These are phyloP conservation scores for Ernsta delagoae DNA, from an alignment of 2,888 invertebrate genomes.

Conservation along the genomic window DNA sequence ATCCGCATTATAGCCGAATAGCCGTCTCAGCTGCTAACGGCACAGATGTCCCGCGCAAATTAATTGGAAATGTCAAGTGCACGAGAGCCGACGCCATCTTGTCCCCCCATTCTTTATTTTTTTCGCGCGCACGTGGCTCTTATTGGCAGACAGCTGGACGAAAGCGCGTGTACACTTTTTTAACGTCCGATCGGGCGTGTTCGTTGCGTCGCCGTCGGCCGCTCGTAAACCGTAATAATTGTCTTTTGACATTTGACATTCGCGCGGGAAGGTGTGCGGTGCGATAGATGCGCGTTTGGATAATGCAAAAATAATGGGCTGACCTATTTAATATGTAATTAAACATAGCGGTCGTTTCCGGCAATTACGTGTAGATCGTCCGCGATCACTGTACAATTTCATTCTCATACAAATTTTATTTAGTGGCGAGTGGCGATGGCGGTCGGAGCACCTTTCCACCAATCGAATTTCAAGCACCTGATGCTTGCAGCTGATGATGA, in stretches of 20 bases:
- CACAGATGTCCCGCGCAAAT: slow-evolving; percentile 83
- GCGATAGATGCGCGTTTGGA: slow-evolving; percentile 62
- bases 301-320: slow-evolving; percentile 66
- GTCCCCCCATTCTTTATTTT: slow-evolving; percentile 69
- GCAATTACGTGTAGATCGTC: slow-evolving; percentile 59
- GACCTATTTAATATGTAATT: slow-evolving; percentile 76
- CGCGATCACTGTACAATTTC: slow-evolving; percentile 58
- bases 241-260: slow-evolving; percentile 61
- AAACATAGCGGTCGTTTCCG: slow-evolving; percentile 70
- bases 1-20: slow-evolving; percentile 66
- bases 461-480: slow-evolving; percentile 74
- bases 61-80: slow-evolving; percentile 85
- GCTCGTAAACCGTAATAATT: slow-evolving; percentile 46
- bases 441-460: slow-evolving; percentile 66
- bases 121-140: slow-evolving; percentile 77
- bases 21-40: slow-evolving; percentile 77
- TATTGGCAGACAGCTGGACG: slow-evolving; percentile 78
- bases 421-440: slow-evolving; percentile 52
- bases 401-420: slow-evolving; percentile 61
- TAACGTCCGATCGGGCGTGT: slow-evolving; percentile 51
- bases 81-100: slow-evolving; percentile 73
- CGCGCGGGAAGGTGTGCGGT: slow-evolving; percentile 57
- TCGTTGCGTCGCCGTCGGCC: no score
- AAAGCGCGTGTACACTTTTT: slow-evolving; percentile 61
- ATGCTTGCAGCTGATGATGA: slow-evolving; percentile 67